A percentile compares a stretch with the other conserved stretches of the same genome.
Conservation (phyloP, 2,797 vertebrate species). For the Sandelia bainsii region DNA sequence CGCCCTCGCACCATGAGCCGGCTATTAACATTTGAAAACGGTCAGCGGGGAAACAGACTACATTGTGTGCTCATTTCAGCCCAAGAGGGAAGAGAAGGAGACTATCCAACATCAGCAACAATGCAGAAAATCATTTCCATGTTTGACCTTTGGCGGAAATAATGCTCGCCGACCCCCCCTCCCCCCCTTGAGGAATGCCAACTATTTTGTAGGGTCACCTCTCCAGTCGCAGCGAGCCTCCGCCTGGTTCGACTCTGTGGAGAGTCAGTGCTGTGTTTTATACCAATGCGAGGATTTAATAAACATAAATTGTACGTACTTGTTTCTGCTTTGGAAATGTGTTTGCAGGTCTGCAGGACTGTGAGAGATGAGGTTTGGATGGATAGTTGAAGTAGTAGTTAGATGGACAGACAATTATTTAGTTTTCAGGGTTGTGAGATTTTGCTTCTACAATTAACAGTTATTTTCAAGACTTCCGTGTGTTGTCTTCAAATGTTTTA, state of each 20-base stretch:
- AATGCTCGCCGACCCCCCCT: constrained; percentile 19
- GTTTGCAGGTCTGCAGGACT: background rate
- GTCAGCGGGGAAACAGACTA: constrained; percentile 48
- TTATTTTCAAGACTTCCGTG: too few relatives aligned
- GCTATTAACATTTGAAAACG: constrained; percentile 74
- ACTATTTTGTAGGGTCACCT: constrained; percentile 63
- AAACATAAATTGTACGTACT: background rate
- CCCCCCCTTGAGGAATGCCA: constrained; percentile 57
- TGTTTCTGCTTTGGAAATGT: too few relatives aligned
- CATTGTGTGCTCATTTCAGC: constrained; percentile 54
- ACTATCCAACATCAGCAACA: constrained; percentile 47
- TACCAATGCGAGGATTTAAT: background rate
- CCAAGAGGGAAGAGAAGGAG: constrained; percentile 19
- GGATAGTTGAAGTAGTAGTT: too few relatives aligned
- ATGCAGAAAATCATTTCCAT: constrained; percentile 67
- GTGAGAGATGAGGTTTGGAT: background rate
- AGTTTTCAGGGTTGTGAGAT: too few relatives aligned
- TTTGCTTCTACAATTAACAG: too few relatives aligned
- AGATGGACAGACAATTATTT: too few relatives aligned
- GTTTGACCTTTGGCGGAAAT: constrained; percentile 64
- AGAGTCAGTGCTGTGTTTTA: background rate
- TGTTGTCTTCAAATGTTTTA: too few relatives aligned
- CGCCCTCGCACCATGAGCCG: constrained; percentile 48
- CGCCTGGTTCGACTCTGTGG: constrained; percentile 5
- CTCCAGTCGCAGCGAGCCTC: constrained; percentile 26